Base-by-base conservation (phyloP, 2,113 vertebrate species). In the Suricata suricatta region DNA sequence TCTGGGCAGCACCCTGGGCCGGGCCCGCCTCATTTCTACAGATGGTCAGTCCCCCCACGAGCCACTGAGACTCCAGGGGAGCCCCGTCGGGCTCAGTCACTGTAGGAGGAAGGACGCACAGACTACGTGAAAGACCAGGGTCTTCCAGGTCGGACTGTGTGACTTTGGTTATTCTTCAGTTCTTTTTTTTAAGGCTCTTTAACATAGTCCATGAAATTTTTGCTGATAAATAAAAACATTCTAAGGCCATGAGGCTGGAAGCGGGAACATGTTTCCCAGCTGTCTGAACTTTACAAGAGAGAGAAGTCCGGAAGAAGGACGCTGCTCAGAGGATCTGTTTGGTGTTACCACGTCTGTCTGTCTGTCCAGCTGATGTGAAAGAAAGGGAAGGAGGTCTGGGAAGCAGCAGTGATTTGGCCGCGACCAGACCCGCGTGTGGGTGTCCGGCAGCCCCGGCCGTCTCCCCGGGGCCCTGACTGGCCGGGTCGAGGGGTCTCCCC, bases 371-470 rank as follows among this genome's bases (percentile, higher is more conserved):
- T 13, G 71, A 35, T 0, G 3, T n/a, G 38, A 85, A 17, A 4
- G 2, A 47, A 64, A 52, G 17, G 2, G 35, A 64, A 52, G 17
- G 7, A 4, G 7, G 21, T 19, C 77, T 27, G 5, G 27, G 31
- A 29, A 33, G 31, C 1, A 2, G 41, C 27, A n/a, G 63, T 31
- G 8, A 13, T 54, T 44, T 33, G 10, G 57, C 5, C 1, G 0
- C 10, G 33, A 17, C 6, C 2, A 29, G 38, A 5, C 47, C 27
- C 27, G 10, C 27, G 16, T 44, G 57, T 5, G 8, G 50, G 27
- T 31, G 31, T 31, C 63, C 23, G 2, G 52, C 60, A 0, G 6
- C 17, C 76, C 52, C 1, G 6, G 5, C 9, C 29, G 8, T 3
- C n/a, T 60, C 23, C 66, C 79, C 1, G 8, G 7, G 15, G 85